Base-by-base conservation (phyloP, 2,113 vertebrate species). In the Oophaga pumilio region DNA sequence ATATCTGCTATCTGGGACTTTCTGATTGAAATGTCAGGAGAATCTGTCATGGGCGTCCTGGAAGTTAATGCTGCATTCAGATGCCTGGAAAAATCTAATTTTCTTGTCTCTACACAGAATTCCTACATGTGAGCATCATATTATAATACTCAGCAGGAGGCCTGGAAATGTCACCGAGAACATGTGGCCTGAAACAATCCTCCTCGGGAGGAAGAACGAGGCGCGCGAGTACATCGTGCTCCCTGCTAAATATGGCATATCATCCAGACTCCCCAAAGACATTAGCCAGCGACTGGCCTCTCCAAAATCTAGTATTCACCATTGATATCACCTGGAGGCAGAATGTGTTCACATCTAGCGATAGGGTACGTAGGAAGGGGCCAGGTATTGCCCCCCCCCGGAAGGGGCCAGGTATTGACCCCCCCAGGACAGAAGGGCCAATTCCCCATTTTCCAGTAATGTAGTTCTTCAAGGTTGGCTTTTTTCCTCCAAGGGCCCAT, bases 131-230 rank as follows among this genome's bases (percentile, higher is more conserved):
- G 20, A 22, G 50, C 53, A 77, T 24, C 76, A 52, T 76, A 76
- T 76, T 76, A 76, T 76, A 76, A 76, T 76, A 52, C 43, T 76
- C 74, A 20, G 18, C 49, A 73, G 69, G 69, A 73, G 74, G 74
- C 52, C 74, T 20, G 74, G 50, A 52, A 76, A 76, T 76, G 49
- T n/a, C 43, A 76, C 18, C 6, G 74, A 76, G 43, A 76, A 76
- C 69, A 73, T 52, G 12, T 76, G 74, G 74, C 20, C 74, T 76
- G 71, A 76, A 76, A 52, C 74, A 76, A 76, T 52, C 10, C 74
- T 52, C 43, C 22, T 52, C 1, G 2, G 74, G 15, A n/a, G 20
- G 49, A 1, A 76, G 43, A 56, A 2, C 0, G 8, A 56, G 56
- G n/a, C 22, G 24, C 6, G 10, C 10, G 1, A 22, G 24, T 24